phyloP scores from a whole-genome alignment of 2,113 vertebrate species.

The Leucosticte australis region DNA sequence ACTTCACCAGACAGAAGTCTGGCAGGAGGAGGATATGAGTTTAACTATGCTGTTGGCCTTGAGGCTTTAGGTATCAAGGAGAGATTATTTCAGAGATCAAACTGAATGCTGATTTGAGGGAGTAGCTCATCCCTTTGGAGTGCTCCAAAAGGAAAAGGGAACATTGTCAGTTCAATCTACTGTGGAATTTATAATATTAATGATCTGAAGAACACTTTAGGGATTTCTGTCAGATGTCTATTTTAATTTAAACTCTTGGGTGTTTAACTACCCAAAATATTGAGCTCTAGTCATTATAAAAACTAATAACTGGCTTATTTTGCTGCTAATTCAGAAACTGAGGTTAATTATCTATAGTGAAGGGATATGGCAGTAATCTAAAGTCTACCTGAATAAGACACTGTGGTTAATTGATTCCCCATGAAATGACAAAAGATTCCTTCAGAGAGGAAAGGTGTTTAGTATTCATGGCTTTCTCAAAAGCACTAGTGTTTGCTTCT shows the following conservation, averaged over 20 bases:
- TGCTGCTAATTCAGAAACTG: constrained; percentile 77
- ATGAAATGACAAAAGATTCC: constrained; percentile 54
- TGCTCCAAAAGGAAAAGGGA: constrained; percentile 62
- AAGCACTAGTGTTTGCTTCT: not conserved
- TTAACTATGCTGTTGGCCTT: constrained; percentile 40
- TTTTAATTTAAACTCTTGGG: constrained; percentile 83
- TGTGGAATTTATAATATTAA: constrained; percentile 76
- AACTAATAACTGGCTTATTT: constrained; percentile 81
- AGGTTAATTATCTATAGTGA: constrained; percentile 82
- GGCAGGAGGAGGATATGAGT: constrained; percentile 21
- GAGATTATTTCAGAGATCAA: constrained; percentile 73
- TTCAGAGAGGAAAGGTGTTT: constrained; percentile 44
- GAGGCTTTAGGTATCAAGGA: constrained; percentile 61
- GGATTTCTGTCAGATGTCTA: constrained; percentile 79
- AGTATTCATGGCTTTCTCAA: not conserved
- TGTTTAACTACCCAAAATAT: constrained; percentile 81
- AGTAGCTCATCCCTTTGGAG: constrained; percentile 68
- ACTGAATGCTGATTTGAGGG: constrained; percentile 68
- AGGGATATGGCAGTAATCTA: constrained; percentile 74
- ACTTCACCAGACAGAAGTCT: not conserved
- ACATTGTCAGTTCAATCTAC: constrained; percentile 74
- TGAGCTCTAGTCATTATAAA: constrained; percentile 80
- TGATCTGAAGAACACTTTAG: constrained; percentile 77
- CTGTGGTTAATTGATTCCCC: constrained; percentile 77
- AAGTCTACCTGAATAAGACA: constrained; percentile 73